phyloP scores from a whole-genome alignment of 2,113 vertebrate species.

The Ophiodon elongatus region DNA sequence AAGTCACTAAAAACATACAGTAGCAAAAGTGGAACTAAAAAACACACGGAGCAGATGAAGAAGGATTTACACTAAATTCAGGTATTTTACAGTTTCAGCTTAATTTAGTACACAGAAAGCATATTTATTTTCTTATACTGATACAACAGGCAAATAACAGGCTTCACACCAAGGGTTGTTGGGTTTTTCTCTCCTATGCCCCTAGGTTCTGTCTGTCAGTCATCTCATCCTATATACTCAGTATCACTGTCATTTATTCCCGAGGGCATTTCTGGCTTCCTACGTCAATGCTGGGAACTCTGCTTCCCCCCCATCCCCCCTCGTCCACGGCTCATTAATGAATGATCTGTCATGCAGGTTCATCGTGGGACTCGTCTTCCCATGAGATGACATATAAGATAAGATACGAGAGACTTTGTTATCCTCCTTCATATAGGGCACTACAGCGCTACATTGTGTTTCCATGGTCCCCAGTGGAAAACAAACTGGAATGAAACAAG shows the following conservation, averaged over 20 bases:
- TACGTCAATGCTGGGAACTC: constrained; percentile 36
- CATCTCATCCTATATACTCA: constrained; percentile 34
- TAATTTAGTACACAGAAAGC: neutral
- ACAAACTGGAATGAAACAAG: neutral
- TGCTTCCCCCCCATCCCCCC: neutral
- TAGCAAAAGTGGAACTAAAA: neutral
- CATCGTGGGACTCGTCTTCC: neutral
- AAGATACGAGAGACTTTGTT: neutral
- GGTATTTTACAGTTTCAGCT: neutral
- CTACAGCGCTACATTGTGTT: neutral
- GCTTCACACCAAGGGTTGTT: neutral
- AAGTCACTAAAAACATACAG: neutral
- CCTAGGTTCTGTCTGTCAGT: constrained; percentile 36
- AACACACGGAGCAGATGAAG: neutral
- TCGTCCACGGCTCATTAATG: constrained; percentile 24
- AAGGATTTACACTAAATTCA: neutral
- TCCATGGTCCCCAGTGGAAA: neutral
- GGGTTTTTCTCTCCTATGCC: constrained; percentile 4
- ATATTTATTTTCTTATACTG: neutral
- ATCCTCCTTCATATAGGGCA: neutral
- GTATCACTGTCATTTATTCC: constrained; percentile 49
- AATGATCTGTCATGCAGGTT: constrained; percentile 38
- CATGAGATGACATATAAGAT: neutral
- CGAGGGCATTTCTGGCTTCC: constrained; percentile 31
- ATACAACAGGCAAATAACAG: constrained; percentile 8